phyloP scores from a whole-genome alignment of 2,797 vertebrate species.

The Smutsia temminckii region DNA sequence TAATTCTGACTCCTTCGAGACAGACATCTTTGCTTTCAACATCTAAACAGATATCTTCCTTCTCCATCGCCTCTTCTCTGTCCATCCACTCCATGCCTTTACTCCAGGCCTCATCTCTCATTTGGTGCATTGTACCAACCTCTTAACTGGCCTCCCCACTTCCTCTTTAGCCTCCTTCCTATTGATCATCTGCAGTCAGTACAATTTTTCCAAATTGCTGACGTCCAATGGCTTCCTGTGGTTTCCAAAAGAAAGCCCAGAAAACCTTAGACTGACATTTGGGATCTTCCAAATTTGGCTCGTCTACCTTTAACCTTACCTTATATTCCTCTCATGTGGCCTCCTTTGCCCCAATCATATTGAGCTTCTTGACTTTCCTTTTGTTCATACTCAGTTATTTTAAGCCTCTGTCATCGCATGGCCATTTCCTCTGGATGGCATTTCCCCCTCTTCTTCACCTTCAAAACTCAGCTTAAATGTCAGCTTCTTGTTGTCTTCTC shows the following conservation, averaged over 20 bases:
- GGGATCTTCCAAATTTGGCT: neutral
- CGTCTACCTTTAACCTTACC: neutral
- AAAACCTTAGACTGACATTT: neutral
- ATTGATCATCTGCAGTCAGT: neutral
- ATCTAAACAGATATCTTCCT: neutral
- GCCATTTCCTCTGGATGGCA: neutral
- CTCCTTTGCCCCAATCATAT: neutral
- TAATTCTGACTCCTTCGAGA: constrained; percentile 17
- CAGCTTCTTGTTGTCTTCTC: constrained; percentile 1
- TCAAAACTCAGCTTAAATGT: constrained; percentile 43
- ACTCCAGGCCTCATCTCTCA: neutral
- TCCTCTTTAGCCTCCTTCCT: neutral
- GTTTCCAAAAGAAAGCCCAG: neutral
- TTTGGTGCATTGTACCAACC: neutral
- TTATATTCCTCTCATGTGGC: neutral
- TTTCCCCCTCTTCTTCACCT: neutral
- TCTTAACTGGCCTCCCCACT: neutral
- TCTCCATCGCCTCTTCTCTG: neutral
- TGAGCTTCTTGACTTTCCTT: constrained; percentile 23
- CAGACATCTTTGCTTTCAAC: neutral
- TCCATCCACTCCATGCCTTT: neutral
- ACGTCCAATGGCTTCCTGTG: neutral
- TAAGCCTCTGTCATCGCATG: neutral
- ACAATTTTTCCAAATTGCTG: neutral
- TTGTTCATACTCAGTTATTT: constrained; percentile 6